Base-by-base conservation (phyloP, 2,113 vertebrate genomes). In the Phrynosoma blainvillii region DNA sequence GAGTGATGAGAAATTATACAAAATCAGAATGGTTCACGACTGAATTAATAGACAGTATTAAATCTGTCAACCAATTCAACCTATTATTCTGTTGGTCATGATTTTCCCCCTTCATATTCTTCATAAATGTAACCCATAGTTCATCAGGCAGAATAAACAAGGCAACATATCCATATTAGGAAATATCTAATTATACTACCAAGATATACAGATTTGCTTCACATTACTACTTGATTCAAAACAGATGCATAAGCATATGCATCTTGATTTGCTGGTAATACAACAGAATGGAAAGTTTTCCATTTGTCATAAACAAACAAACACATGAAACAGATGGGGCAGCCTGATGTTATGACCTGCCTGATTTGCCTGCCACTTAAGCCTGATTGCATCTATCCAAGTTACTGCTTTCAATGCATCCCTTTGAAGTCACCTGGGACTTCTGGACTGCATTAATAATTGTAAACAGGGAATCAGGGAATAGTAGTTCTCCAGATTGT, bases 91-190 rank as follows among this genome's bases (percentile, higher is more conserved):
- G 16, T 27, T 88, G 89, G 54, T 92, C 59, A 36, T 16, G 30
- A 56, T 6, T 75, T 76, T 13, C 18, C 54, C 18, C 14, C n/a
- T 62, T 10, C 16, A 59, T 78, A 36, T 12, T 65, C 0, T 30
- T 79, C 90, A 93, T 93, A 93, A 94, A 95, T 94, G 89, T 65
- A 68, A 71, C 85, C 90, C 91, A 83, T 36, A 85, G 59, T 94
- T 88, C 30, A 90, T 25, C 6, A 71, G 90, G n/a, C 52, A 78
- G 40, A 68, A 52, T 74, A 0, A 1, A 68, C 71, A 0, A 1
- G 32, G 85, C 88, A 90, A 88, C 1, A 89, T 3, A 90, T 92
- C 68, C 88, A 36, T 25, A 87, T 2, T 1, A 83, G 20, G 86
- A 89, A 90, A 89, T 56, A 70, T 20, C 20, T 8, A 90, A 85